These are phyloP conservation scores for Aricia agestis DNA, from an alignment of 1,140 invertebrate genomes.

Conservation along the genomic window DNA sequence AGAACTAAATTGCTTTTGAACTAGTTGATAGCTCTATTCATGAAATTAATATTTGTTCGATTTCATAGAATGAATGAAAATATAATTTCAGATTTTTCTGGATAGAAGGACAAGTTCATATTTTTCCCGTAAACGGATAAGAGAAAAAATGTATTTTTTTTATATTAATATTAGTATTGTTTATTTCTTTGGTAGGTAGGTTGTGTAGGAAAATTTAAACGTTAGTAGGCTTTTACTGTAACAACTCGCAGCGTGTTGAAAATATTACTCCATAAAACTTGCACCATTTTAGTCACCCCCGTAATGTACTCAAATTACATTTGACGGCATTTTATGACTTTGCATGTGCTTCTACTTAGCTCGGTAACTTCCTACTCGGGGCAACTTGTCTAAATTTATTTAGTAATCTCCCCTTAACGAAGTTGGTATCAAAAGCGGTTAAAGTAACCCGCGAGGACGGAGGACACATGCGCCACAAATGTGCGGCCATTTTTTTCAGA, in stretches of 20 bases:
- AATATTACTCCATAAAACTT: background rate
- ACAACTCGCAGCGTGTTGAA: no score
- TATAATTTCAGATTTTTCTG: no score
- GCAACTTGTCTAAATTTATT: slow-evolving; percentile 15
- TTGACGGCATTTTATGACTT: slow-evolving; percentile 11
- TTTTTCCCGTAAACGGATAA: no score
- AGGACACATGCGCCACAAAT: slow-evolving; percentile 50
- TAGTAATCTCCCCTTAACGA: slow-evolving; percentile 13
- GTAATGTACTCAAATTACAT: background rate
- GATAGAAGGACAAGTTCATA: no score
- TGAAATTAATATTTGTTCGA: background rate
- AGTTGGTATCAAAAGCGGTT: slow-evolving; percentile 26
- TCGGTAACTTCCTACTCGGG: slow-evolving; percentile 2
- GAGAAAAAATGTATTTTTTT: no score
- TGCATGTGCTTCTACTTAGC: slow-evolving; percentile 9
- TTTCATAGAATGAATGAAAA: no score
- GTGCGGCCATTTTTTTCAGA: slow-evolving; percentile 41
- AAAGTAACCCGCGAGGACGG: slow-evolving; percentile 30
- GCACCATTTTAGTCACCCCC: background rate
- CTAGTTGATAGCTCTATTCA: background rate
- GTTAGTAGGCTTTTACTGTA: no score
- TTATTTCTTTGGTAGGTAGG: no score
- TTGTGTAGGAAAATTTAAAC: no score
- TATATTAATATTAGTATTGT: no score
- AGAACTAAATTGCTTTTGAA: background rate